A percentile compares a stretch with the other conserved stretches of the same genome.
phyloP scores from a whole-genome alignment of 2,888 invertebrate species.

The Tenodera sinensis region DNA sequence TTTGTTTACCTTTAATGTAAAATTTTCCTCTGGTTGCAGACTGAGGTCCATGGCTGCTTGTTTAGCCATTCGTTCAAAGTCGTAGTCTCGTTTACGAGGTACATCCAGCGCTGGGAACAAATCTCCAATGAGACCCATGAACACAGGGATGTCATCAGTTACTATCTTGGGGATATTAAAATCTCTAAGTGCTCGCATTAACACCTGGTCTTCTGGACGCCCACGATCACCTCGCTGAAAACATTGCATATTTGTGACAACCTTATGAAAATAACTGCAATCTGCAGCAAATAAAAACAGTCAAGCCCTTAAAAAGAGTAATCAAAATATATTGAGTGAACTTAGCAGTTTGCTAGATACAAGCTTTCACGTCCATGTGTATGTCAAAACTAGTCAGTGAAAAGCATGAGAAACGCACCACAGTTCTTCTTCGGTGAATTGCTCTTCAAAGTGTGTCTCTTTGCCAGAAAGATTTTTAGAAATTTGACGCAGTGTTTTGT shows the following conservation, averaged over 20 bases:
- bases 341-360: no score
- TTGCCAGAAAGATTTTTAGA: no score
- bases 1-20: conserved; percentile 75
- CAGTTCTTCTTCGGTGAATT: no score
- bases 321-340: no score
- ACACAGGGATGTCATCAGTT: conserved; percentile 86
- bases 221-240: conserved; percentile 63
- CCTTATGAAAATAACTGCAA: no score
- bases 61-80: conserved; percentile 77
- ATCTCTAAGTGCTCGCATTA: conserved; percentile 90
- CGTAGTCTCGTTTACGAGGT: conserved; percentile 78
- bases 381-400: no score
- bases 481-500: no score
- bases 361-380: no score
- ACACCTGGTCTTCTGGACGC: conserved; percentile 85
- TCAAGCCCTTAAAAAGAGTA: no score
- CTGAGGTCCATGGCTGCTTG: conserved; percentile 76
- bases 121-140: conserved; percentile 92
- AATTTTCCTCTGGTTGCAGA: conserved; percentile 87
- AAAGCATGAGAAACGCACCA: no score
- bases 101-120: conserved; percentile 90
- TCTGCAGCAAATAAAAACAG: no score
- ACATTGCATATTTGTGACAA: neutral
- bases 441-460: no score
- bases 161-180: conserved; percentile 94